Base-by-base conservation (phyloP, 2,113 vertebrate genomes). In the Poeciliopsis occidentalis region DNA sequence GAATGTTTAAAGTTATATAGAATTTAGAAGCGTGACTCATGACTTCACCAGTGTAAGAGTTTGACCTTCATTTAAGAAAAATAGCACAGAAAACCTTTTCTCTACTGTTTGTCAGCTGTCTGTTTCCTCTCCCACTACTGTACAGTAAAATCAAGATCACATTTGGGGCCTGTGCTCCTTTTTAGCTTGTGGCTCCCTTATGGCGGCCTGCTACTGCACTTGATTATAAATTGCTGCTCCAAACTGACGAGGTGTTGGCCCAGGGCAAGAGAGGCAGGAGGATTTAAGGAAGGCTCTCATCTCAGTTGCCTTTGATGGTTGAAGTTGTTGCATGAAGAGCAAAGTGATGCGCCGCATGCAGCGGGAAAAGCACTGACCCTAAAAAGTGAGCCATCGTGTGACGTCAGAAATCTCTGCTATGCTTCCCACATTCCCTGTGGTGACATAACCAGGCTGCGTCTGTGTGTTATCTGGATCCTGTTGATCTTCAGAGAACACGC, bases 401-500 rank as follows among this genome's bases (percentile, higher is more conserved):
- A 66, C 5, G 0, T 39, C 8, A 8, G 31, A 15, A 1, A 5
- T 30, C 68, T 51, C 67, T 4, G 12, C n/a, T 60, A 60, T 44
- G 71, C 69, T 76, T 64, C 65, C 39, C 13, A 12, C 67, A 3
- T 72, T 30, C 60, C 76, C 60, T 69, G 63, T 72, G 66, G 79
- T 72, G 69, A 61, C 79, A 71, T 65, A 78, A 66, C 60, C 69
- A 22, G 60, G 74, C 61, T 19, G 69, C 32, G 60, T 75, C 61
- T 19, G 68, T 37, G 41, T 60, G 69, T 72, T 82, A n/a, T 72
- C 67, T 47, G 32, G 47, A 75, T 78, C 69, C 37, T 29, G 64
- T 72, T 86, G 75, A 76, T 79, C 79, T 75, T 78, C 75, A 71
- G 75, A 77, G 81, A 73, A 82, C 73, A 72, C 65, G 7, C 13